Percentiles rank a stretch among this genome's conserved stretches.
phyloP scores from a whole-genome alignment of 2,113 vertebrate genomes.

The Charina bottae region DNA sequence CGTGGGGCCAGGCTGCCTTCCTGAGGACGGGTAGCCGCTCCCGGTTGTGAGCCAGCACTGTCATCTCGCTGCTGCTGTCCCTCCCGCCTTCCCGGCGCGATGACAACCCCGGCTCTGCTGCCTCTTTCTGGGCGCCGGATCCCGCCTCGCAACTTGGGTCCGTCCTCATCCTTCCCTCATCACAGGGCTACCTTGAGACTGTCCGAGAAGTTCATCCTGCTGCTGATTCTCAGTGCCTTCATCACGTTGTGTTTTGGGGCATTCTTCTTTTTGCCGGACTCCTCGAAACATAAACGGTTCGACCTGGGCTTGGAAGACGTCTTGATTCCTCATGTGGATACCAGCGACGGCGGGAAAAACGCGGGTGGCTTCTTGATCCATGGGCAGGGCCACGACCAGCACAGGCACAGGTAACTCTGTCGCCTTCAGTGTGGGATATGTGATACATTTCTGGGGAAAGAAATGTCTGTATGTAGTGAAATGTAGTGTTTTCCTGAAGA shows the following conservation, averaged over 20 bases:
- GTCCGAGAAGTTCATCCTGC: conserved; percentile 98
- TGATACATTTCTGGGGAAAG: not conserved
- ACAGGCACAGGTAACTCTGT: conserved; percentile 86
- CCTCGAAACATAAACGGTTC: conserved; percentile 97
- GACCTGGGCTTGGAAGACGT: conserved; percentile 97
- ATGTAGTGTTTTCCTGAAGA: not conserved
- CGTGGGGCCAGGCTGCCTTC: not conserved
- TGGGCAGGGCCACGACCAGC: conserved; percentile 88
- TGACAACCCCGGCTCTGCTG: conserved; percentile 94
- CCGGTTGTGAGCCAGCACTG: not conserved
- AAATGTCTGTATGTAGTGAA: not conserved
- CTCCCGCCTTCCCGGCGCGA: conserved; percentile 59
- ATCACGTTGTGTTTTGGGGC: conserved; percentile 98
- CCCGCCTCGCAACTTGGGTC: conserved; percentile 88
- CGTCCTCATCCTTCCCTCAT: conserved; percentile 90
- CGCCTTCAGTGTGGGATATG: not conserved
- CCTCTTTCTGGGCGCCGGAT: conserved; percentile 95
- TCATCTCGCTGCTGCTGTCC: not conserved
- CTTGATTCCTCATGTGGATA: conserved; percentile 94
- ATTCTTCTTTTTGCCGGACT: conserved; percentile 99
- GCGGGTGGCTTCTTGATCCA: conserved; percentile 87
- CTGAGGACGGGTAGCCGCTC: conserved; percentile 2
- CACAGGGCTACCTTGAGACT: conserved; percentile 95
- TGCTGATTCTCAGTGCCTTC: conserved; percentile 99
- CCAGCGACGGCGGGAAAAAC: conserved; percentile 85